phyloP scores from a whole-genome alignment of 2,113 vertebrate genomes.

The Callaeas wilsoni region DNA sequence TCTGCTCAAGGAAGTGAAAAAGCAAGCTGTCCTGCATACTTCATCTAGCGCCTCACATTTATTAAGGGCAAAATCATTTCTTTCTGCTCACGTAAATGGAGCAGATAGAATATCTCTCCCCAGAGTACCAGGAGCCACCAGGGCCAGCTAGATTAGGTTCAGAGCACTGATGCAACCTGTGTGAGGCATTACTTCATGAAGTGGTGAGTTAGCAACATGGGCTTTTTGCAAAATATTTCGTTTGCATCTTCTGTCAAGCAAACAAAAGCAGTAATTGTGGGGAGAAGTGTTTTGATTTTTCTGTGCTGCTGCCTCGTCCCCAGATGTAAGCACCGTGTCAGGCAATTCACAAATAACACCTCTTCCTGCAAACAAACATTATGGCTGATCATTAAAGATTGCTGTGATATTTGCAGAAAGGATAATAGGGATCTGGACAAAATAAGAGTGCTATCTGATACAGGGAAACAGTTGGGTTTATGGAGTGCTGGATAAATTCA shows the following conservation, averaged over 20 bases:
- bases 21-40: constrained; percentile 24
- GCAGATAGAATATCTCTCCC: constrained; percentile 41
- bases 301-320: background rate
- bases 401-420: background rate
- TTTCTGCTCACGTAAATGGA: constrained; percentile 9
- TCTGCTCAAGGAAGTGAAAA: constrained; percentile 58
- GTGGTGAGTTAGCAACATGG: background rate
- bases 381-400: background rate
- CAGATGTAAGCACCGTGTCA: background rate
- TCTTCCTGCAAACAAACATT: background rate
- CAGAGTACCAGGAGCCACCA: background rate
- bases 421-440: background rate
- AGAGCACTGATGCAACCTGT: constrained; percentile 53
- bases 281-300: background rate
- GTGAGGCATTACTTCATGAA: constrained; percentile 26
- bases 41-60: constrained; percentile 39
- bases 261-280: background rate
- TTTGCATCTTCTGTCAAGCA: background rate
- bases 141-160: constrained; percentile 24
- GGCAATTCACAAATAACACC: background rate
- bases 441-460: background rate
- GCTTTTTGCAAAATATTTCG: background rate
- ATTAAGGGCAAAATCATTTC: constrained; percentile 58
- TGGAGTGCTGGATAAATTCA: background rate
- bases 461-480: background rate